Evolutionary conservation across 2,797 vertebrate genomes (phyloP).

Genomic region (Chelon auratus): DNA sequence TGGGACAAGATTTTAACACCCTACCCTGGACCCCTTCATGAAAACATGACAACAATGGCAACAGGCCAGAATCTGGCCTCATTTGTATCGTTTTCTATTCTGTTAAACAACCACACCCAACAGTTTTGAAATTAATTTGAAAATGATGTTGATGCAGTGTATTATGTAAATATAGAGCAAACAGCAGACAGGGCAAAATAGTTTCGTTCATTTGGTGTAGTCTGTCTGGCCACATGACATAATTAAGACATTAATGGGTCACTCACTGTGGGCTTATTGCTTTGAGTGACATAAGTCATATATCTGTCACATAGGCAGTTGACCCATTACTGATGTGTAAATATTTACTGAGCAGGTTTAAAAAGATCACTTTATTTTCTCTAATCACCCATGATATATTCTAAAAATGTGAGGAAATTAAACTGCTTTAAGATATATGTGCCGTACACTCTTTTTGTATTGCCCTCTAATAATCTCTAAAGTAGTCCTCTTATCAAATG

Average conservation of each 20-base stretch:
- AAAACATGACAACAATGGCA: slow-evolving; percentile 30
- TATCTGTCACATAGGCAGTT: too few species aligned
- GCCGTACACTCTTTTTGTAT: not conserved
- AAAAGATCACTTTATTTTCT: too few species aligned
- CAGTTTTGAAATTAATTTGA: too few species aligned
- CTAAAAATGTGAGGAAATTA: too few species aligned
- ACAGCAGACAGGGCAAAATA: not conserved
- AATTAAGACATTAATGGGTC: not conserved
- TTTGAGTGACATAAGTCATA: not conserved
- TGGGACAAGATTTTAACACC: slow-evolving; percentile 23
- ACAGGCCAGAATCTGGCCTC: slow-evolving; percentile 6
- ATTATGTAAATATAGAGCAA: not conserved
- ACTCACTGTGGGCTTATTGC: not conserved
- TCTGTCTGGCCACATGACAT: not conserved
- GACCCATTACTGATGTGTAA: too few species aligned
- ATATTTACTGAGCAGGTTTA: too few species aligned
- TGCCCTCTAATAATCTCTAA: slow-evolving; percentile 10
- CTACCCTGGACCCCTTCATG: not conserved
- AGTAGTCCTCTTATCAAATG: slow-evolving; percentile 14
- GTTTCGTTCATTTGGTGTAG: not conserved
- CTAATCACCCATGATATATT: too few species aligned
- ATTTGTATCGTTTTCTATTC: slow-evolving; percentile 22
- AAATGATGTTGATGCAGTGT: not conserved
- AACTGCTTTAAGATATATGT: too few species aligned
- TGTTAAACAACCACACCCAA: not conserved